Evolutionary conservation across 2,888 invertebrate genomes (phyloP).

Genomic region (Hoplodrina blanda): DNA sequence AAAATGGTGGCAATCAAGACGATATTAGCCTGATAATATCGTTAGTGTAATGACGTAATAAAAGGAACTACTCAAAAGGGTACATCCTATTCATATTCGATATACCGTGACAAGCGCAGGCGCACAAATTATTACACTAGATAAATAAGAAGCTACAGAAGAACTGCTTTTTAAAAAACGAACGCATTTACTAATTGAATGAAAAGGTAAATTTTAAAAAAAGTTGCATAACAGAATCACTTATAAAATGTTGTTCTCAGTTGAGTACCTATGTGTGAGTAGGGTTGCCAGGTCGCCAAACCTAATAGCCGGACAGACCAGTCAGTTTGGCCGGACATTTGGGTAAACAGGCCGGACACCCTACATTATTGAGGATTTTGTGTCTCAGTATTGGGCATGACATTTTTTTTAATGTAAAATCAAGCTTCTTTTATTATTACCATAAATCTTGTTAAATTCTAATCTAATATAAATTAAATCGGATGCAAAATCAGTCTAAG

Average conservation of each 20-base stretch:
- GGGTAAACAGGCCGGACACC: too few species aligned
- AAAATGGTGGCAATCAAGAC: conserved; percentile 19
- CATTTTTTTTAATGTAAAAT: too few species aligned
- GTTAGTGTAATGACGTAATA: conserved; percentile 41
- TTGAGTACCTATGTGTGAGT: neutral
- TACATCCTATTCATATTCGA: conserved; percentile 61
- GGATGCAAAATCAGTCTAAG: too few species aligned
- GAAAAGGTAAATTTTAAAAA: neutral
- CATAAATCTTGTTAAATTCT: too few species aligned
- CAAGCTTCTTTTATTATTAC: too few species aligned
- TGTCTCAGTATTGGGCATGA: too few species aligned
- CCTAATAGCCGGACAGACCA: too few species aligned
- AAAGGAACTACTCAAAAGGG: conserved; percentile 57
- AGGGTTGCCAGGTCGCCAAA: too few species aligned
- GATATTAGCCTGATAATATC: conserved; percentile 20
- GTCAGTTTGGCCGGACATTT: too few species aligned
- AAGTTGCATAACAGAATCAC: neutral
- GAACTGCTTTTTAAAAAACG: neutral
- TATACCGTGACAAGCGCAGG: conserved; percentile 52
- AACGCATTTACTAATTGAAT: too few species aligned
- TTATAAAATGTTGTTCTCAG: neutral
- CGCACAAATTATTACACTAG: conserved; percentile 32
- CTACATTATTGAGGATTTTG: too few species aligned
- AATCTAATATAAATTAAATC: too few species aligned
- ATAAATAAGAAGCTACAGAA: conserved; percentile 29